Conservation (phyloP, 23 tunicate genomes). For the Diplosoma virens region DNA sequence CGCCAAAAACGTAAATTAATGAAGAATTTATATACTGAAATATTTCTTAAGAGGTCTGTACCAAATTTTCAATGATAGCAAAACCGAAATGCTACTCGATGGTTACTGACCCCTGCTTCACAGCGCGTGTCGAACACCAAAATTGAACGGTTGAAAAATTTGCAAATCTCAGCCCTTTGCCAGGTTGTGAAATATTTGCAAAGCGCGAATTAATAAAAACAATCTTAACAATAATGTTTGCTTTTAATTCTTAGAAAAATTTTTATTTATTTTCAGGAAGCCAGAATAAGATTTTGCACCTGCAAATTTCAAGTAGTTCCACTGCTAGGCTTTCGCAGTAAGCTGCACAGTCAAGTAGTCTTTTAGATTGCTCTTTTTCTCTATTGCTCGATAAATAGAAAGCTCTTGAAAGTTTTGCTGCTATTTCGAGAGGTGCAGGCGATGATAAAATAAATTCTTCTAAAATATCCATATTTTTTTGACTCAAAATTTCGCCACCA, state of each 20-base stretch:
- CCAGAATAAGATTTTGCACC: conserved; percentile 37
- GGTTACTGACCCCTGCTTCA: too few species aligned
- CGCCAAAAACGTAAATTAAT: too few species aligned
- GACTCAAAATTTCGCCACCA: neutral
- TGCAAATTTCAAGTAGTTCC: conserved; percentile 83
- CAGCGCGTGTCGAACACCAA: too few species aligned
- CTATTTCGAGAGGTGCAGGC: conserved; percentile 74
- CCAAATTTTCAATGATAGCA: too few species aligned
- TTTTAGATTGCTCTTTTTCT: conserved; percentile 73
- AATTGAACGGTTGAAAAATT: too few species aligned
- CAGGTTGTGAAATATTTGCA: too few species aligned
- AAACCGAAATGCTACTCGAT: too few species aligned
- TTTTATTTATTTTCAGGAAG: neutral
- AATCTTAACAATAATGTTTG: neutral
- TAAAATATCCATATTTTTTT: conserved; percentile 66
- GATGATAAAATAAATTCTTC: conserved; percentile 81
- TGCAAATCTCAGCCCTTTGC: too few species aligned
- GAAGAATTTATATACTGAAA: too few species aligned
- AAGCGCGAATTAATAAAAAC: neutral
- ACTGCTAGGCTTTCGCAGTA: conserved; percentile 78
- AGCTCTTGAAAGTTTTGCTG: conserved; percentile 76
- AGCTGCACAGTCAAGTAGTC: conserved; percentile 61
- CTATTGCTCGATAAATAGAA: conserved; percentile 61
- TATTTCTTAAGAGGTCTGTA: too few species aligned
- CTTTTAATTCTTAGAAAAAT: neutral